Evolutionary conservation across 2,888 invertebrate species (phyloP).

Genomic region (Philonicus albiceps): DNA sequence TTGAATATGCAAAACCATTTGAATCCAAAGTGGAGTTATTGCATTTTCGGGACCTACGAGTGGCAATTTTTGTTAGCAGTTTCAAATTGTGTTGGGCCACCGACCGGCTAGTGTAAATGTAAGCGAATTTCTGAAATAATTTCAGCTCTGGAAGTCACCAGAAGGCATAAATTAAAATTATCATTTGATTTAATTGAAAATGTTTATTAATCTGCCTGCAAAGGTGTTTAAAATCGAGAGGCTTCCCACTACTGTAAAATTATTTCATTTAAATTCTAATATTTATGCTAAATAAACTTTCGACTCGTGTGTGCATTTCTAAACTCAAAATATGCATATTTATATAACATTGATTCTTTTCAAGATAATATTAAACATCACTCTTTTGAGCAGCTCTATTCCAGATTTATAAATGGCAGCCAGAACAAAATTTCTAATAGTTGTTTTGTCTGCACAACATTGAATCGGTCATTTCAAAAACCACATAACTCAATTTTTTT

Average conservation of each 20-base stretch:
- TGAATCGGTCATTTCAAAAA: too few species aligned
- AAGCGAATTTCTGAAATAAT: background rate
- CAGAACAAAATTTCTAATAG: too few species aligned
- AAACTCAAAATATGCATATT: too few species aligned
- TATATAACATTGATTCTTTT: too few species aligned
- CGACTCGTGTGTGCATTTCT: background rate
- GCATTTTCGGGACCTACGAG: conserved; percentile 8
- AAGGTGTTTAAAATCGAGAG: background rate
- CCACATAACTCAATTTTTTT: too few species aligned
- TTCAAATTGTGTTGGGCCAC: conserved; percentile 2
- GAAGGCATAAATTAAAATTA: background rate
- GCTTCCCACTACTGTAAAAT: background rate
- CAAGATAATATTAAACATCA: too few species aligned
- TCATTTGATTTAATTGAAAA: background rate
- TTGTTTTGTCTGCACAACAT: too few species aligned
- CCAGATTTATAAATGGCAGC: too few species aligned
- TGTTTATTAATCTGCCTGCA: background rate
- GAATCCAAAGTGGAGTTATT: conserved; percentile 30
- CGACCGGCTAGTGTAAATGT: background rate
- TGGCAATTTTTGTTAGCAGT: conserved; percentile 32
- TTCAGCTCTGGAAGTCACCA: background rate
- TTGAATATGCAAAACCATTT: conserved; percentile 43
- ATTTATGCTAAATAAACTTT: background rate
- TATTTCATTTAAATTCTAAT: background rate
- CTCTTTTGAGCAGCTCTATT: too few species aligned